A percentile compares a stretch with the other conserved stretches of the same genome.
Conservation (phyloP, 2,113 vertebrate genomes). For the Ancistrus triradiatus region DNA sequence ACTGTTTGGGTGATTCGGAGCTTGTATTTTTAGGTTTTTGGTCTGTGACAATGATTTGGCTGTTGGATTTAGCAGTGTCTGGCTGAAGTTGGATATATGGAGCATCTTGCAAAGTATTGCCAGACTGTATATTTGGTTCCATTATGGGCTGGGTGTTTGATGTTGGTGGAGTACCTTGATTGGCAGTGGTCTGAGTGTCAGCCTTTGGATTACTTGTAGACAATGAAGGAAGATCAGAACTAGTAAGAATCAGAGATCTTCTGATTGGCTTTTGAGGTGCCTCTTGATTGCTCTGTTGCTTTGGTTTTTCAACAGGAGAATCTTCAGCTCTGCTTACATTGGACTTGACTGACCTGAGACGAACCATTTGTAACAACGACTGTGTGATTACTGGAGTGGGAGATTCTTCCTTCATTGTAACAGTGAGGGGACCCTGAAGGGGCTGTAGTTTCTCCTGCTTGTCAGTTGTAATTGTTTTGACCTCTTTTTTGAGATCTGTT, state of each 20-base stretch:
- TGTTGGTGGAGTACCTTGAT: neutral
- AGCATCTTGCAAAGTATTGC: neutral
- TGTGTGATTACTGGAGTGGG: slow-evolving; percentile 71
- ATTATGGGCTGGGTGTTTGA: slow-evolving; percentile 5
- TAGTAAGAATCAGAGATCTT: slow-evolving; percentile 64
- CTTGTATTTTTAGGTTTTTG: neutral
- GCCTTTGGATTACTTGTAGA: slow-evolving; percentile 24
- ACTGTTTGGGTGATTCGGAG: neutral
- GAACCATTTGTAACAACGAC: slow-evolving; percentile 81
- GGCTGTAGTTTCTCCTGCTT: slow-evolving; percentile 48
- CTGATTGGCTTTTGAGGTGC: slow-evolving; percentile 83
- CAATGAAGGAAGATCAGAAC: slow-evolving; percentile 22
- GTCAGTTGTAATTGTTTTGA: slow-evolving; percentile 36
- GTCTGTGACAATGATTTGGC: neutral
- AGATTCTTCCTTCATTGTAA: slow-evolving; percentile 64
- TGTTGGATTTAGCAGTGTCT: neutral
- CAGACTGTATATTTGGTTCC: neutral
- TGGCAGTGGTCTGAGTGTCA: neutral
- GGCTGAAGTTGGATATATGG: neutral
- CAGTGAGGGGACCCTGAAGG: slow-evolving; percentile 44
- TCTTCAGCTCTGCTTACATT: slow-evolving; percentile 7
- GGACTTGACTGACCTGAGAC: slow-evolving; percentile 74
- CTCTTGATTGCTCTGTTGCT: slow-evolving; percentile 42
- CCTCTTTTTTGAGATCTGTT: slow-evolving; percentile 30
- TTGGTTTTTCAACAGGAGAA: slow-evolving; percentile 24